A percentile compares a stretch with the other conserved stretches of the same genome.
These are phyloP conservation scores for Gobio occitaniae DNA, from an alignment of 2,797 vertebrate genomes.

Conservation along the genomic window DNA sequence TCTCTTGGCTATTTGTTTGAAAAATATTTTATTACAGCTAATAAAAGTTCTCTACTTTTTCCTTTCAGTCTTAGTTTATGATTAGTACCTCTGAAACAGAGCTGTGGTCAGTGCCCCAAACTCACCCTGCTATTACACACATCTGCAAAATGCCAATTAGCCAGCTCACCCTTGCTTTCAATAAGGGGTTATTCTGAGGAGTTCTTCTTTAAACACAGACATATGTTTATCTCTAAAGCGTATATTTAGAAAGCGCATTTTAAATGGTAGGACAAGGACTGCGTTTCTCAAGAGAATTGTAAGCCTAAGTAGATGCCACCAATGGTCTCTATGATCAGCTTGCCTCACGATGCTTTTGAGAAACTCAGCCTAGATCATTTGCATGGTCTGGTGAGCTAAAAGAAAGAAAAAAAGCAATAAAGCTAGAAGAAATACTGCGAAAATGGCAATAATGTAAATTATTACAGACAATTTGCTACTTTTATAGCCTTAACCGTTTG, in stretches of 20 bases:
- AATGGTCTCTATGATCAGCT: neutral
- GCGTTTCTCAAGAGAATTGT: neutral
- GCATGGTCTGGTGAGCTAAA: neutral
- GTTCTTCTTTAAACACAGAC: conserved; percentile 53
- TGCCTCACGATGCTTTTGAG: neutral
- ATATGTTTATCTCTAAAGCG: conserved; percentile 38
- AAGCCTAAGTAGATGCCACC: neutral
- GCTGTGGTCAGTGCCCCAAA: conserved; percentile 55
- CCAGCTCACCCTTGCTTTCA: conserved; percentile 41
- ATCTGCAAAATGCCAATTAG: conserved; percentile 46
- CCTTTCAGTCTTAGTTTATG: conserved; percentile 51
- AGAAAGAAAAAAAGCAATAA: neutral
- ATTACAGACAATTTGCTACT: neutral
- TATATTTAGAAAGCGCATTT: conserved; percentile 40
- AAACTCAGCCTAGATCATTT: neutral
- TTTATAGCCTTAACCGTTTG: conserved; percentile 4
- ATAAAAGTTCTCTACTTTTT: conserved; percentile 58
- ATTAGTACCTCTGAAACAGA: conserved; percentile 55
- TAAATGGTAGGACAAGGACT: neutral
- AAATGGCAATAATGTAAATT: neutral
- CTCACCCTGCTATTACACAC: conserved; percentile 63
- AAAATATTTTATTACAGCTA: conserved; percentile 63
- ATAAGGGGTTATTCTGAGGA: conserved; percentile 37
- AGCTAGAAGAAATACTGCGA: too few species aligned
- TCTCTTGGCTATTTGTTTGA: conserved; percentile 47